Conservation (phyloP, 2,888 invertebrate genomes). For the Drosophila anceps region DNA sequence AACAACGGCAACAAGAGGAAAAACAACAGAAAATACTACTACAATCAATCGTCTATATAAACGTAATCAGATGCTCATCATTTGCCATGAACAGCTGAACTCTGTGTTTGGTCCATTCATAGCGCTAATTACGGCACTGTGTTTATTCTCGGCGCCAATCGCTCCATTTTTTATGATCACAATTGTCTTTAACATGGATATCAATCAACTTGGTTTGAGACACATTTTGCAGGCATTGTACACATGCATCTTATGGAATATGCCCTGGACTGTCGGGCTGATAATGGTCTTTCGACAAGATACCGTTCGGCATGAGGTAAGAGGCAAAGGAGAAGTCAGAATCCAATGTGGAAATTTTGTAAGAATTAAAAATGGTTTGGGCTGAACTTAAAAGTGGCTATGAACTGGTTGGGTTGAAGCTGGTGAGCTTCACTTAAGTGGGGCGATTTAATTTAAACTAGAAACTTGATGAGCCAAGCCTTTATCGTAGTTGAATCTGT, state of each 20-base stretch:
- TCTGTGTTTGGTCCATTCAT: constrained; percentile 60
- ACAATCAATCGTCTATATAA: constrained; percentile 42
- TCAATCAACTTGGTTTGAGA: not conserved
- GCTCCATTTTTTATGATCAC: constrained; percentile 69
- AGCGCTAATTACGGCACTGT: constrained; percentile 51
- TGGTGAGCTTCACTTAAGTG: too few relatives aligned
- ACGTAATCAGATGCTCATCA: constrained; percentile 55
- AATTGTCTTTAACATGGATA: constrained; percentile 44
- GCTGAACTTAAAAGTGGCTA: too few relatives aligned
- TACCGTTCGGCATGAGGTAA: constrained; percentile 55
- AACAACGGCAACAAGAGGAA: not conserved
- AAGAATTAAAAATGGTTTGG: too few relatives aligned
- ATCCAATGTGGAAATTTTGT: too few relatives aligned
- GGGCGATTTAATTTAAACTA: too few relatives aligned
- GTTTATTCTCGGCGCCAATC: constrained; percentile 55
- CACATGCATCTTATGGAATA: constrained; percentile 47
- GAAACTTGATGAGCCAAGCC: too few relatives aligned
- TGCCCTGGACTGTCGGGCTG: constrained; percentile 47
- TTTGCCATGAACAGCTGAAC: constrained; percentile 66
- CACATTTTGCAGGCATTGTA: not conserved
- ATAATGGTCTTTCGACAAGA: constrained; percentile 47
- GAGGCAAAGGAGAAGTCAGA: not conserved
- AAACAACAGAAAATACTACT: constrained; percentile 1
- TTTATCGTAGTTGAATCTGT: too few relatives aligned
- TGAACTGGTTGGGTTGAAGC: too few relatives aligned